A percentile compares a stretch with the other conserved stretches of the same genome.
Conservation (phyloP, 1,140 invertebrate genomes). For the Bemisia tabaci region DNA sequence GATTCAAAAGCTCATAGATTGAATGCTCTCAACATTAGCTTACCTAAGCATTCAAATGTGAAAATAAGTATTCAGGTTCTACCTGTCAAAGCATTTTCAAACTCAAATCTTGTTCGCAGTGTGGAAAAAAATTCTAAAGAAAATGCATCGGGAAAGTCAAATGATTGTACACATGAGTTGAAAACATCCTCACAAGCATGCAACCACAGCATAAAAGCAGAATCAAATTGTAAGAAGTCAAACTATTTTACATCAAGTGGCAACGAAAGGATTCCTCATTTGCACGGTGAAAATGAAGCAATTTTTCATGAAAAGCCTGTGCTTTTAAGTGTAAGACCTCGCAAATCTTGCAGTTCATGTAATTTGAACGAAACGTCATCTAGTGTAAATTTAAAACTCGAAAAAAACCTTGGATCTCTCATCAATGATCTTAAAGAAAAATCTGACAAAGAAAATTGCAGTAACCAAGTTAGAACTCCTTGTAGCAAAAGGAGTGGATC, state of each 20-base stretch:
- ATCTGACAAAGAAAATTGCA: background rate
- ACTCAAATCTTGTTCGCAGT: background rate
- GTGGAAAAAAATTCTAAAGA: background rate
- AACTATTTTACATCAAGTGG: background rate
- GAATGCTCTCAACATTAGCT: background rate
- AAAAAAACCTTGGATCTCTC: background rate
- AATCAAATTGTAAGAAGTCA: too few species aligned
- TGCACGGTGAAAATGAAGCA: background rate
- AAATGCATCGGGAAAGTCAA: background rate
- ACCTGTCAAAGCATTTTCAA: background rate
- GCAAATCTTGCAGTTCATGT: background rate
- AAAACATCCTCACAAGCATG: background rate
- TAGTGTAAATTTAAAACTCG: background rate
- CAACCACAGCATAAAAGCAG: background rate
- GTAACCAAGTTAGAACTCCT: background rate
- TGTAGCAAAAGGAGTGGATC: background rate
- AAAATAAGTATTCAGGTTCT: background rate
- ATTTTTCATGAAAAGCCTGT: background rate
- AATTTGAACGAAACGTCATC: background rate
- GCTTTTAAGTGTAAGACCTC: background rate
- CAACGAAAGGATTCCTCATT: background rate
- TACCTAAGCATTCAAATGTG: background rate
- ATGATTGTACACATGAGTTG: background rate
- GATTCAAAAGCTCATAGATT: background rate
- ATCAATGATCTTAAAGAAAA: background rate